These are phyloP conservation scores for Myiotriccus ornatus DNA, from an alignment of 2,797 vertebrate species.

Conservation along the genomic window DNA sequence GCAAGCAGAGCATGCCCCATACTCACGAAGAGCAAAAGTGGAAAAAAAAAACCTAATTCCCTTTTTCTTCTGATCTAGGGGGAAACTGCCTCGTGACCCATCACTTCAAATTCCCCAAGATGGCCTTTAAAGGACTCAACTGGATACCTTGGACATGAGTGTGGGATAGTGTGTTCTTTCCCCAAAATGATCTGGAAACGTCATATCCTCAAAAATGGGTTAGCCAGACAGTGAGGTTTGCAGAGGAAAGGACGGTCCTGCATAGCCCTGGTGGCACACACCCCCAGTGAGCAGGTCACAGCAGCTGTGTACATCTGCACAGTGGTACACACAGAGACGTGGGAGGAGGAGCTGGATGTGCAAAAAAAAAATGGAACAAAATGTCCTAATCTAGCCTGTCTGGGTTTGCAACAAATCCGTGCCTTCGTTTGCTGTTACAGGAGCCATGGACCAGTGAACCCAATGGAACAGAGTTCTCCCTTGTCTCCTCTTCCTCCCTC, in stretches of 20 bases:
- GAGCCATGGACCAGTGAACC: not conserved
- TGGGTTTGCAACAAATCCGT: not conserved
- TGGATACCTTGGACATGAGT: not conserved
- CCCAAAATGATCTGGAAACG: not conserved
- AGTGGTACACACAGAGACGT: not conserved
- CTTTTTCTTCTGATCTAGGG: not conserved
- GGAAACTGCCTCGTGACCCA: not conserved
- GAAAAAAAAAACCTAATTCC: not conserved
- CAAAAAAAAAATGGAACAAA: not conserved
- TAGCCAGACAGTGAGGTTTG: not conserved
- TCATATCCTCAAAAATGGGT: not conserved
- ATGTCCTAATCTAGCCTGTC: not conserved
- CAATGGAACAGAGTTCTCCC: not conserved
- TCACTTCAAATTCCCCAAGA: not conserved
- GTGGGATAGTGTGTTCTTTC: not conserved
- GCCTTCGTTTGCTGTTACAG: not conserved
- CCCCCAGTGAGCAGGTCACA: not conserved
- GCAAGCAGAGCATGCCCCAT: not conserved
- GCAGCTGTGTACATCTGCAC: constrained; percentile 14
- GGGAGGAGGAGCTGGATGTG: not conserved
- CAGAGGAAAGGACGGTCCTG: not conserved
- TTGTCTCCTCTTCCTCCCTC: not conserved
- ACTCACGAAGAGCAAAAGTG: not conserved
- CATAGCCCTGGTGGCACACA: not conserved
- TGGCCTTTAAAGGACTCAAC: not conserved